phyloP scores from a whole-genome alignment of 2,888 invertebrate genomes.

The Heliconius erato region DNA sequence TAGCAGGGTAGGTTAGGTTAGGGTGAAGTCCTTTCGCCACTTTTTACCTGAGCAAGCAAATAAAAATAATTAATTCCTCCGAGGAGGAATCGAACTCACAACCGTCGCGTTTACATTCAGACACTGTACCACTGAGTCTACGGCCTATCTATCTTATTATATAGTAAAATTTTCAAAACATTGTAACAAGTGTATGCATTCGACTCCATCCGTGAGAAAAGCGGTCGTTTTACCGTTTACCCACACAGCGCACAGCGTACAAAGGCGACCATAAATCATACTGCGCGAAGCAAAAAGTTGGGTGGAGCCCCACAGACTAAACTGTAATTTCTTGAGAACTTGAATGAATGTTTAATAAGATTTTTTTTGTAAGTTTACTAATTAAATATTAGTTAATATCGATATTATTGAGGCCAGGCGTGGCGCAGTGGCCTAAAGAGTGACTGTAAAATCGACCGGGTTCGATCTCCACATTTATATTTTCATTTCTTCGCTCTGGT shows the following conservation, averaged over 20 bases:
- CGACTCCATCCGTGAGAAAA: slow-evolving; percentile 55
- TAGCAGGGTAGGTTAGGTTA: too few relatives aligned
- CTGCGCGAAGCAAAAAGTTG: slow-evolving; percentile 53
- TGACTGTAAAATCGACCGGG: too few relatives aligned
- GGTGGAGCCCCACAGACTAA: slow-evolving; percentile 23
- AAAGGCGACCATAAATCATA: slow-evolving; percentile 54
- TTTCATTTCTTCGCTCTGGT: too few relatives aligned
- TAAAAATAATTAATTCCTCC: too few relatives aligned
- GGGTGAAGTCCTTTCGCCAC: too few relatives aligned
- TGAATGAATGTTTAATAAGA: neutral
- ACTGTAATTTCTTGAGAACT: slow-evolving; percentile 46
- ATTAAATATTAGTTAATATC: neutral
- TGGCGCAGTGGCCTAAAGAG: too few relatives aligned
- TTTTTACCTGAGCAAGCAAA: too few relatives aligned
- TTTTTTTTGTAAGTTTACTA: neutral
- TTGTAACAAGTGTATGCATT: slow-evolving; percentile 38
- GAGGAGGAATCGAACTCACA: neutral
- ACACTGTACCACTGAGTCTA: neutral
- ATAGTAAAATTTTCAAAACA: slow-evolving; percentile 17
- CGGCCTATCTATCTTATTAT: neutral
- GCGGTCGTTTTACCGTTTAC: slow-evolving; percentile 53
- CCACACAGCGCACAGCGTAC: slow-evolving; percentile 34
- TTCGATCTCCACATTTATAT: too few relatives aligned
- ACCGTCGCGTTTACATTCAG: neutral
- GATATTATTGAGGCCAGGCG: too few relatives aligned